phyloP scores from a whole-genome alignment of 92 coral and sea anemone genomes.

The Umimayanthus kanabou region DNA sequence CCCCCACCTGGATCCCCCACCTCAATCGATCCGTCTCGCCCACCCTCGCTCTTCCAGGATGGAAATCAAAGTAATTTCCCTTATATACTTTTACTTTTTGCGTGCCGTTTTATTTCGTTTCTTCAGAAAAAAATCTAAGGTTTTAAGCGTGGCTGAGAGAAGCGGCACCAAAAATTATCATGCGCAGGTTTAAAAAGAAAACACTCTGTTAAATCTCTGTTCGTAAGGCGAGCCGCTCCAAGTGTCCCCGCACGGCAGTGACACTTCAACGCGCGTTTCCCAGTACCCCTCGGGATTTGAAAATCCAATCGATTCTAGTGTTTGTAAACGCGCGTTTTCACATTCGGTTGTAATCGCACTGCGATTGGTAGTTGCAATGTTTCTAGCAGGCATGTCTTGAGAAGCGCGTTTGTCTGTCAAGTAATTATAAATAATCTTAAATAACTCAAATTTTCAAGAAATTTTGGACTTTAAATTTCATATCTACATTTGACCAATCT shows the following conservation, averaged over 20 bases:
- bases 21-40: no score
- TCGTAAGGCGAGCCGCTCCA: background rate
- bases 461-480: background rate
- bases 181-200: background rate
- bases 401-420: background rate
- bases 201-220: background rate
- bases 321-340: background rate
- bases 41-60: no score
- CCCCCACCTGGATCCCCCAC: no score
- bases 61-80: no score
- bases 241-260: constrained; percentile 10
- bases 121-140: no score
- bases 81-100: no score
- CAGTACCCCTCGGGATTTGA: background rate
- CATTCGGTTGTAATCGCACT: constrained; percentile 11
- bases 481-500: no score
- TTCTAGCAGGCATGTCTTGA: background rate
- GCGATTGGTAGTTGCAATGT: background rate
- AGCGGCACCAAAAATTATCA: background rate
- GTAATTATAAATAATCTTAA: background rate
- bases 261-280: background rate
- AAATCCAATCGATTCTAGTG: background rate
- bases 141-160: background rate
- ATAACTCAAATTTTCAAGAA: background rate
- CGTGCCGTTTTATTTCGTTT: background rate